Percentiles rank a stretch among this genome's conserved stretches.
Evolutionary conservation across 2,888 invertebrate species (phyloP).

Genomic region (Halictus quadricinctus): DNA sequence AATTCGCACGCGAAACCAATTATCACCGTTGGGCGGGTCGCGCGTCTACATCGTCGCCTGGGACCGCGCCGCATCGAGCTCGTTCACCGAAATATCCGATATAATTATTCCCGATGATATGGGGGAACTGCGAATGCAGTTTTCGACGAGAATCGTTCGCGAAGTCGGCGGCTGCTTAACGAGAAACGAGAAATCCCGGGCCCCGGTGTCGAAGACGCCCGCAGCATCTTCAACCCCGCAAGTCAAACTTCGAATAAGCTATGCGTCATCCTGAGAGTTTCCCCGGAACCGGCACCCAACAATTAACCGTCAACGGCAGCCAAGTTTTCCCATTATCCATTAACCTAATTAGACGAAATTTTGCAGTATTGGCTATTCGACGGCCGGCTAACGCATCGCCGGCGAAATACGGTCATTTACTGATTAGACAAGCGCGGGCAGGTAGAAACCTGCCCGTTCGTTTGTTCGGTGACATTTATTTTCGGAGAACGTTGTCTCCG

Average conservation of each 20-base stretch:
- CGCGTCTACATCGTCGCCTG: slow-evolving; percentile 39
- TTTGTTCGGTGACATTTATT: slow-evolving; percentile 11
- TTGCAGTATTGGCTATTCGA: slow-evolving; percentile 73
- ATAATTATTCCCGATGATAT: slow-evolving; percentile 60
- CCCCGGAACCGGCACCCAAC: slow-evolving; percentile 67
- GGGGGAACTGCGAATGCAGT: background rate
- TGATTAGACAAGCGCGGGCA: slow-evolving; percentile 33
- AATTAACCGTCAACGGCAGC: slow-evolving; percentile 78
- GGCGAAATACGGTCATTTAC: slow-evolving; percentile 58
- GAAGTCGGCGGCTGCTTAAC: slow-evolving; percentile 45
- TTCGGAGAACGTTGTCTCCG: background rate
- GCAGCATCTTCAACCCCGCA: slow-evolving; percentile 37
- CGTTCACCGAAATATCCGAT: slow-evolving; percentile 61
- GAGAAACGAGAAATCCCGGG: slow-evolving; percentile 55
- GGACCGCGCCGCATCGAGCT: slow-evolving; percentile 11
- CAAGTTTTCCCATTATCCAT: slow-evolving; percentile 80
- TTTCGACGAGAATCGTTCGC: slow-evolving; percentile 21
- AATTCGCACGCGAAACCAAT: slow-evolving; percentile 61
- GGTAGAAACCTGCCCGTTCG: background rate
- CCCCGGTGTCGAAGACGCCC: slow-evolving; percentile 33
- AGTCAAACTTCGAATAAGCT: slow-evolving; percentile 69
- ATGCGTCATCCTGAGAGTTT: slow-evolving; percentile 65
- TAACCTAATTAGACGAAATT: slow-evolving; percentile 80
- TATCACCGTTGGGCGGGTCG: slow-evolving; percentile 51
- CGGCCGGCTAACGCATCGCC: slow-evolving; percentile 23